Percentiles rank a stretch among this genome's conserved stretches.
Conservation (phyloP, 2,797 vertebrate species). For the Harpia harpyja region DNA sequence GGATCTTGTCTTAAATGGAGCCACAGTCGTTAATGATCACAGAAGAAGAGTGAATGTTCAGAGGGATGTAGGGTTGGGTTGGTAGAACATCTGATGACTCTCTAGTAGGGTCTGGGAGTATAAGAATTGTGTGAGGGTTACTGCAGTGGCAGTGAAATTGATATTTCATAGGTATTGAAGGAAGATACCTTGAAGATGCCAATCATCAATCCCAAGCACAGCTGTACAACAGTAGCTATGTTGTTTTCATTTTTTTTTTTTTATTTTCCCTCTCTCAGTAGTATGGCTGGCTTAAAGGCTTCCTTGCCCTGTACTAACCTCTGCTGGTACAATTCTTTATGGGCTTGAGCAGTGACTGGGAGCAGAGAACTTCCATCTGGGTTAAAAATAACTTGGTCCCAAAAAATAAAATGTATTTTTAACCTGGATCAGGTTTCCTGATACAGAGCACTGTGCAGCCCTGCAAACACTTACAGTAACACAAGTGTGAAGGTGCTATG, state of each 20-base stretch:
- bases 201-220: neutral
- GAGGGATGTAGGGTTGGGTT: neutral
- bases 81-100: neutral
- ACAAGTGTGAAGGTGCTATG: neutral
- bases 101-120: neutral
- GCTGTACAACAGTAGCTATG: neutral
- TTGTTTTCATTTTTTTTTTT: neutral
- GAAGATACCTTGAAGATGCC: neutral
- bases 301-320: neutral
- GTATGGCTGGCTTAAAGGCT: neutral
- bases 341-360: neutral
- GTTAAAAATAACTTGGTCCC: slow-evolving; percentile 59
- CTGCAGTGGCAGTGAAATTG: neutral
- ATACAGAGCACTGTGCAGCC: neutral
- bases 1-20: neutral
- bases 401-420: slow-evolving; percentile 63
- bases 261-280: too few species aligned
- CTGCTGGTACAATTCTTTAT: slow-evolving; percentile 16
- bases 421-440: slow-evolving; percentile 51
- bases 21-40: neutral
- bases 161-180: neutral
- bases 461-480: neutral
- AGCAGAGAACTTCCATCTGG: slow-evolving; percentile 17
- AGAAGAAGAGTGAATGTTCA: neutral
- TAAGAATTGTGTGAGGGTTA: neutral